Base-by-base conservation (phyloP, 2,888 invertebrate species). In the Drosophila rellima region DNA sequence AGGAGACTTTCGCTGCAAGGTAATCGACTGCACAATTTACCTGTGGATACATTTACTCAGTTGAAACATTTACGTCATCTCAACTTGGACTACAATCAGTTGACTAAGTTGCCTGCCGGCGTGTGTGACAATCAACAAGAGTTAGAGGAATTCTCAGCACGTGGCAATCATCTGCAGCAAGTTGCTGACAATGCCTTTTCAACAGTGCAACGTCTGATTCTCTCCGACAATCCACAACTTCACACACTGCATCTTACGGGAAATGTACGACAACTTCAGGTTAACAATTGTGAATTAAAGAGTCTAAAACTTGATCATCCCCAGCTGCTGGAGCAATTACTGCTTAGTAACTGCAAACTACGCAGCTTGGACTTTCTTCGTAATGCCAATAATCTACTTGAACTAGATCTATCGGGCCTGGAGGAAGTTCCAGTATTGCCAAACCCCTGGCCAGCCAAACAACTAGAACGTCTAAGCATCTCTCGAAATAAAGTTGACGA, bases 401-500 rank as follows among this genome's bases (percentile, higher is more conserved):
- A 82, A 8, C 18, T 82, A 56, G 83, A 82, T 57, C 17, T 82
- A 5, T 64, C 81, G 1, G 81, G 81, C 0, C 64, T 82, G 11
- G 52, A 70, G 5, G 35, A 60, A 11, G 48, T 82, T n/a, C 66
- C 59, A 5, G 48, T 23, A 0, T 40, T 81, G 29, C 83, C 81
- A 0, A 13, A 57, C 10, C 70, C 81, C 5, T 71, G 77, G 62
- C 59, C 67, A 6, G 74, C 79, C 13, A 48, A 45, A n/a, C 47
- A 45, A 0, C 10, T 82, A 50, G 45, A 77, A 23, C 70, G 77
- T n/a, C 11, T 82, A 8, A 82, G 71, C 29, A 61, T 82, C 4
- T 79, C 82, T 5, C 67, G 59, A 26, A 59, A 29, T 10, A 78
- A 68, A 29, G 8, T n/a, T 0, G 56, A 42, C 1, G 42, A 51